Conservation (phyloP, 2,888 invertebrate genomes). For the Lathronympha strigana region DNA sequence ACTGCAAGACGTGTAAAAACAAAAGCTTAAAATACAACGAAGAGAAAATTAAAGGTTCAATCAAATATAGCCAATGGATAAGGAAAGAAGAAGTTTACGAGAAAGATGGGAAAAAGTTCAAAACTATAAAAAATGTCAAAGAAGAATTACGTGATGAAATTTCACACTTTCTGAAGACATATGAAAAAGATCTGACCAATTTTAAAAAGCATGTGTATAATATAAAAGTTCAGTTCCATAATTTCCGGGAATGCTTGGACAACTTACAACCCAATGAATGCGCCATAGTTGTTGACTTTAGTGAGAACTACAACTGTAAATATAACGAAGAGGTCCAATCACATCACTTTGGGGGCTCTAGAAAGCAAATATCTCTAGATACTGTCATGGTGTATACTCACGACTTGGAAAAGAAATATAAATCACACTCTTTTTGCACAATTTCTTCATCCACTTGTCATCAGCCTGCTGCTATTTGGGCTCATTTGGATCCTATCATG, state of each 20-base stretch:
- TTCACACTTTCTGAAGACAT: not conserved
- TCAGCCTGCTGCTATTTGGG: slow-evolving; percentile 32
- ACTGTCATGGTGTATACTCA: slow-evolving; percentile 19
- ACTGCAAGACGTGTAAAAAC: not conserved
- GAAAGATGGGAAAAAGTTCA: slow-evolving; percentile 14
- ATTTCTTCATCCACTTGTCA: slow-evolving; percentile 14
- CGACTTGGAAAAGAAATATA: not conserved
- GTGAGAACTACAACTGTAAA: slow-evolving; percentile 23
- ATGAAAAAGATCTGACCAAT: not conserved
- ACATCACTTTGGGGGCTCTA: slow-evolving; percentile 26
- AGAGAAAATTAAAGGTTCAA: not conserved
- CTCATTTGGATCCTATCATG: slow-evolving; percentile 24
- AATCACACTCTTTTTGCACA: slow-evolving; percentile 18
- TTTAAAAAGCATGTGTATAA: slow-evolving; percentile 22
- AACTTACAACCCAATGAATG: slow-evolving; percentile 14
- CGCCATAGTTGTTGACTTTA: slow-evolving; percentile 16
- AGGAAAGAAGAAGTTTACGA: slow-evolving; percentile 21
- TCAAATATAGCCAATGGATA: slow-evolving; percentile 23
- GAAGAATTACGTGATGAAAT: not conserved
- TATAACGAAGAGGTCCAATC: slow-evolving; percentile 24
- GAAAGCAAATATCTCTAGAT: slow-evolving; percentile 27
- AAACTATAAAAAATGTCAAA: slow-evolving; percentile 20
- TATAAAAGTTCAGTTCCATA: slow-evolving; percentile 25
- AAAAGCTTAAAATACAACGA: slow-evolving; percentile 1
- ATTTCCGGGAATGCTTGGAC: slow-evolving; percentile 19